Percentiles rank a stretch among this genome's conserved stretches.
Conservation (phyloP, 2,888 invertebrate species). For the Anoncus sp. region DNA sequence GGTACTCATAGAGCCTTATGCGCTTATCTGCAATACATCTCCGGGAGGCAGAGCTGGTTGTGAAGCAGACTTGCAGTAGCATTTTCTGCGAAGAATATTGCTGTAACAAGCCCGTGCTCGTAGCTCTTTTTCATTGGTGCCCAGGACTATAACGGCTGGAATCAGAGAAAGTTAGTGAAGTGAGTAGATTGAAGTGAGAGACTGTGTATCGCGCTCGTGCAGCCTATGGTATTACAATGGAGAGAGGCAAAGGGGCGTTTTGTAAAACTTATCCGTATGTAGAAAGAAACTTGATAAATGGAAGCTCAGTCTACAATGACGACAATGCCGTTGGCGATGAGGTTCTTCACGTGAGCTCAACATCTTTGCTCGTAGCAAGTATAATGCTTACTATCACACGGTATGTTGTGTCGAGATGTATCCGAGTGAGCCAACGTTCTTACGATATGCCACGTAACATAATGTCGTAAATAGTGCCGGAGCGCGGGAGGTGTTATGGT, state of each 20-base stretch:
- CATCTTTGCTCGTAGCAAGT: conserved; percentile 10
- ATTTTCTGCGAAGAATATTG: conserved; percentile 29
- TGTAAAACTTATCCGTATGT: conserved; percentile 54
- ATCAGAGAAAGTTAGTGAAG: conserved; percentile 8
- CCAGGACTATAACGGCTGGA: conserved; percentile 10
- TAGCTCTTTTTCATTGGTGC: conserved; percentile 2
- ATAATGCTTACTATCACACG: conserved; percentile 17
- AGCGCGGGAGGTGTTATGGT: conserved; percentile 68
- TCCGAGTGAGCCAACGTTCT: conserved; percentile 3
- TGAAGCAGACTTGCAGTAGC: conserved; percentile 35
- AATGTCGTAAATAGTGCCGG: conserved; percentile 74
- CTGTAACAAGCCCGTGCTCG: not conserved
- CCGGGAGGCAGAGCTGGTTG: not conserved
- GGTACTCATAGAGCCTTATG: conserved; percentile 19
- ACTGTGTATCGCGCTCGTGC: conserved; percentile 3
- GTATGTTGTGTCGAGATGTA: conserved; percentile 8
- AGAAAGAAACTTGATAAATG: conserved; percentile 38
- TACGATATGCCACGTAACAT: conserved; percentile 54
- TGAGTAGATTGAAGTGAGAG: conserved; percentile 26
- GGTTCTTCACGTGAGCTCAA: conserved; percentile 33
- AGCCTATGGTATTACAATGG: conserved; percentile 64
- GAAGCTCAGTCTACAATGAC: conserved; percentile 63
- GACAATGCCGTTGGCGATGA: conserved; percentile 66
- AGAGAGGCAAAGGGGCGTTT: conserved; percentile 73
- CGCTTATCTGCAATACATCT: conserved; percentile 35